Base-by-base conservation (phyloP, 1,140 invertebrate species). In the Neodiprion fabricii region DNA sequence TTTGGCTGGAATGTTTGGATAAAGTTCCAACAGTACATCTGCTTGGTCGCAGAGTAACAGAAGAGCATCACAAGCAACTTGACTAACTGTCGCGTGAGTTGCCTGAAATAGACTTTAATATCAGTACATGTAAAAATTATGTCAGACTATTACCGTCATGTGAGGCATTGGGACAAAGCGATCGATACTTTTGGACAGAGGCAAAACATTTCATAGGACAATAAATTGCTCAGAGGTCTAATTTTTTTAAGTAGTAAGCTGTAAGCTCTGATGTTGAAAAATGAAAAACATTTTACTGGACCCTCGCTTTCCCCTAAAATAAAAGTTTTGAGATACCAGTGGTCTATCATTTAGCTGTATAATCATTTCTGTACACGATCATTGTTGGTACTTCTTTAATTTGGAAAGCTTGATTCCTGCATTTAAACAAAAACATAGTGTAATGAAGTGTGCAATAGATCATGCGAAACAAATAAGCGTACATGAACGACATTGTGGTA, bases 31-130 rank as follows among this genome's bases (percentile, higher is more conserved):
- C 23, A 98, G 89, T 69, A 91, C 87, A 67, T 92, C 90, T 1
- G 94, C 92, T 88, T 96, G 95, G 85, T 97, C 95, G 81, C 94
- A 94, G 40, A 97, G 86, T 69, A 96, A 88, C 68, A 95, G 88
- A 69, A 98, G 88, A 81, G 95, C 93, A 85, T 97, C 96, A 77
- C 94, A 95, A 5, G 96, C 95, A n/a, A 97, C 92, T 88, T 96
- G 94, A 48, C 94, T 95, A 23, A 97, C 95, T 14, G 91, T 92
- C 85, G 94, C 93, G 84, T 96, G 95, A 81, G 92, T 94, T 88
- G 96, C 95, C 95, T 96, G 85, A 70, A 92, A 91, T 76, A 79
- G 80, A 76, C 83, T 77, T 74, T 75, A 78, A 73, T 40, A 40
- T 40, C 28, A 40, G 28, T 40, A 40, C 28, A 40, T 40, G 28